phyloP scores from a whole-genome alignment of 2,113 vertebrate genomes.

The Cyphomyrus discorhynchus region DNA sequence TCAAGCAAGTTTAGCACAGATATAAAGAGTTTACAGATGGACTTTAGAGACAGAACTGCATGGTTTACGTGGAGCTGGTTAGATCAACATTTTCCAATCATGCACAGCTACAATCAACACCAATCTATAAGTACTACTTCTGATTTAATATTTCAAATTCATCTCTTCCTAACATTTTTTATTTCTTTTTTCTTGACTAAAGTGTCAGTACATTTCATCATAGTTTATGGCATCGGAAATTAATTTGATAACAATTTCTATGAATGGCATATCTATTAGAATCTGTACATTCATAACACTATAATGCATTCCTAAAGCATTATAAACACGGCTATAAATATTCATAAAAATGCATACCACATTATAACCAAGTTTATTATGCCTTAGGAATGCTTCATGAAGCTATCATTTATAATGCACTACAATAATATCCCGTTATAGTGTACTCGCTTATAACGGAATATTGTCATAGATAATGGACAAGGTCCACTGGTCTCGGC shows the following conservation, averaged over 20 bases:
- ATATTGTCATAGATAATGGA: too few relatives aligned
- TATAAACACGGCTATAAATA: background rate
- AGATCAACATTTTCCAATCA: background rate
- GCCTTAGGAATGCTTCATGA: background rate
- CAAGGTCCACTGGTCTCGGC: too few relatives aligned
- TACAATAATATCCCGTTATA: too few relatives aligned
- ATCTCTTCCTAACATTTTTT: background rate
- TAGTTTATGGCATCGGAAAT: background rate
- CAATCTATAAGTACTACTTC: background rate
- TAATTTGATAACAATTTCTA: background rate
- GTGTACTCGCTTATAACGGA: too few relatives aligned
- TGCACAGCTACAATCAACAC: background rate
- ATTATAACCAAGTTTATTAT: background rate
- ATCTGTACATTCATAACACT: background rate
- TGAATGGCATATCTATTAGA: background rate
- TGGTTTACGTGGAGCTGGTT: background rate
- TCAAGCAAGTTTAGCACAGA: background rate
- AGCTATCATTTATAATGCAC: background rate
- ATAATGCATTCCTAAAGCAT: background rate
- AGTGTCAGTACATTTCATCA: background rate
- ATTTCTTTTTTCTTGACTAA: background rate
- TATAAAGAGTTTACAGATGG: background rate
- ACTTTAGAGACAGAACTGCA: background rate
- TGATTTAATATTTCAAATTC: background rate
- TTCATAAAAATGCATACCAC: background rate